Conservation (phyloP, 2,888 invertebrate genomes). For the Lithophane socia region DNA sequence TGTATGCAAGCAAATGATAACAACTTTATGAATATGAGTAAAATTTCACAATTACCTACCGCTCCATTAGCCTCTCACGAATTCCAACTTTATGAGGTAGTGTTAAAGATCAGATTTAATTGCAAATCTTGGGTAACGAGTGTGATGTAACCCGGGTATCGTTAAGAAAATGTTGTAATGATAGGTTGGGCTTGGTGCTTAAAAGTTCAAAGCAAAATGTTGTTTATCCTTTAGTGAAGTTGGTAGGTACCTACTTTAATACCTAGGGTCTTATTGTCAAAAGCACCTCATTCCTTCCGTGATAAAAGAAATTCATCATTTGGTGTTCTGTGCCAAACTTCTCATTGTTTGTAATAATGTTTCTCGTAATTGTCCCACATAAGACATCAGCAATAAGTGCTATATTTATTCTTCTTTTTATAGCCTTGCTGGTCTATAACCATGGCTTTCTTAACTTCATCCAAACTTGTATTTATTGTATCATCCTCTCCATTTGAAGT, state of each 20-base stretch:
- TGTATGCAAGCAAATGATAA: conserved; percentile 44
- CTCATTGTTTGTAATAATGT: not conserved
- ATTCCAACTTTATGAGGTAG: conserved; percentile 26
- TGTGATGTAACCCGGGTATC: conserved; percentile 25
- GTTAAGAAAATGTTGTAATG: conserved; percentile 30
- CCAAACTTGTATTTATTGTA: not conserved
- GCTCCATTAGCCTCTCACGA: not conserved
- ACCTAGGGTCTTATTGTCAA: not conserved
- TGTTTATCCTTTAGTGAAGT: conserved; percentile 8
- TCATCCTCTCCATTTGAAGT: not conserved
- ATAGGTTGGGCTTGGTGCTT: conserved; percentile 12
- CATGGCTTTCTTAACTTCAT: not conserved
- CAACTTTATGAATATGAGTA: conserved; percentile 33
- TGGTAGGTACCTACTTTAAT: not conserved
- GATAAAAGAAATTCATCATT: not conserved
- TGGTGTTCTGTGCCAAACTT: not conserved
- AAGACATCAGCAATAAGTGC: not conserved
- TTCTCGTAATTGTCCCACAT: not conserved
- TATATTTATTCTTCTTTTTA: not conserved
- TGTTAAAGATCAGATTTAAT: conserved; percentile 38
- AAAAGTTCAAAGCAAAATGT: conserved; percentile 31
- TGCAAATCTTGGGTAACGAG: conserved; percentile 22
- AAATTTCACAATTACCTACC: conserved; percentile 44
- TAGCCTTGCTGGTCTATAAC: not conserved
- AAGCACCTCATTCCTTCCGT: not conserved